phyloP scores from a whole-genome alignment of 2,888 invertebrate genomes.

The Encarsia formosa region DNA sequence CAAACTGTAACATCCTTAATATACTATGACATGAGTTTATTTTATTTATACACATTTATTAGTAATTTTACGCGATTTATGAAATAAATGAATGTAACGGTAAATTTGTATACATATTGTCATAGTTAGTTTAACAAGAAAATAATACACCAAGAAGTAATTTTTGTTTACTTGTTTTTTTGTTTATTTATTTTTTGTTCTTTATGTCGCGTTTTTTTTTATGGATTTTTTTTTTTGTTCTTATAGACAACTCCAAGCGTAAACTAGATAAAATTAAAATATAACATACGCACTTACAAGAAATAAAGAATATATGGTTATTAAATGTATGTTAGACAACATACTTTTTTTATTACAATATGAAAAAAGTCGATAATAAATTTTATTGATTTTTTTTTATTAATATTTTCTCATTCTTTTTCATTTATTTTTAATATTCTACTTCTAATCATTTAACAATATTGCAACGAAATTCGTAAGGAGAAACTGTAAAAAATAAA shows the following conservation, averaged over 20 bases:
- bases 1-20: no score
- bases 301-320: slow-evolving; percentile 20
- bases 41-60: no score
- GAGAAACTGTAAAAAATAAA: slow-evolving; percentile 39
- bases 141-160: slow-evolving; percentile 2
- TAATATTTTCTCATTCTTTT: slow-evolving; percentile 1
- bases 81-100: no score
- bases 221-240: slow-evolving; percentile 5
- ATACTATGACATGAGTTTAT: no score
- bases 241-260: slow-evolving; percentile 33
- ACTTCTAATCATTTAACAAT: slow-evolving; percentile 26
- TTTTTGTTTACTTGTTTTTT: slow-evolving; percentile 2
- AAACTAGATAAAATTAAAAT: slow-evolving; percentile 31
- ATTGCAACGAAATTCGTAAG: slow-evolving; percentile 31
- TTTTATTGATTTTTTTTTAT: slow-evolving; percentile 21
- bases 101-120: neutral
- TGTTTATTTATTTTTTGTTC: neutral
- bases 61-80: no score
- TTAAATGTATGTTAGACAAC: slow-evolving; percentile 29
- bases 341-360: no score
- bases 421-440: slow-evolving; percentile 10
- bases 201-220: slow-evolving; percentile 11
- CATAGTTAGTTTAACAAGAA: slow-evolving; percentile 2
- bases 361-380: slow-evolving; percentile 31
- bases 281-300: slow-evolving; percentile 17